Conservation (phyloP, 2,888 invertebrate genomes). For the Arrhopalites spinosus region DNA sequence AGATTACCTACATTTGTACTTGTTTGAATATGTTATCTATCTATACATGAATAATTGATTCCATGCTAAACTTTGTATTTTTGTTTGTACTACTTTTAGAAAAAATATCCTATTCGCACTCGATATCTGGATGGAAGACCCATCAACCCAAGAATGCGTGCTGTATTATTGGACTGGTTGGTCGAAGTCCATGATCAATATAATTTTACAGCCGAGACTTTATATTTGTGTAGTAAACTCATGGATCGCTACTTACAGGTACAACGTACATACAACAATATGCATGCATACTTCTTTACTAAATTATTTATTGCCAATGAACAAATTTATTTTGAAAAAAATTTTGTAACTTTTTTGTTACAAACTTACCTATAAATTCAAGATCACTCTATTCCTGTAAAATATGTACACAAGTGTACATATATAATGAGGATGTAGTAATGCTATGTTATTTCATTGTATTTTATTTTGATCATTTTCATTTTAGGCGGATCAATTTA, state of each 20-base stretch:
- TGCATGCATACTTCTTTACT: background rate
- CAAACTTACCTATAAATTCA: too few relatives aligned
- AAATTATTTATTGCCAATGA: background rate
- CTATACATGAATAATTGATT: too few relatives aligned
- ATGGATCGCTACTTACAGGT: slow-evolving; percentile 89
- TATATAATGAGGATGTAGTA: background rate
- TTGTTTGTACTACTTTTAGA: too few relatives aligned
- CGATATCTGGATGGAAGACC: slow-evolving; percentile 69
- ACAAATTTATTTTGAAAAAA: background rate
- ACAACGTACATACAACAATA: too few relatives aligned
- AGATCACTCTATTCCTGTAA: too few relatives aligned
- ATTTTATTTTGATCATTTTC: background rate
- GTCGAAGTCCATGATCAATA: slow-evolving; percentile 89
- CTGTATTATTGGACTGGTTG: slow-evolving; percentile 90
- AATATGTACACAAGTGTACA: too few relatives aligned
- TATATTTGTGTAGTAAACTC: slow-evolving; percentile 84
- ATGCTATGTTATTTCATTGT: background rate
- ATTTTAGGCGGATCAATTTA: slow-evolving; percentile 66
- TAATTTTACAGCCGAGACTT: slow-evolving; percentile 82
- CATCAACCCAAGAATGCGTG: slow-evolving; percentile 83
- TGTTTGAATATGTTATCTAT: too few relatives aligned
- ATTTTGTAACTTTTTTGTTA: too few relatives aligned
- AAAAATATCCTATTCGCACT: slow-evolving; percentile 67
- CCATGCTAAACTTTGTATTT: too few relatives aligned
- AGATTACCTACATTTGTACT: too few relatives aligned